phyloP scores from a whole-genome alignment of 1,140 invertebrate species.

The Metaphire vulgaris region DNA sequence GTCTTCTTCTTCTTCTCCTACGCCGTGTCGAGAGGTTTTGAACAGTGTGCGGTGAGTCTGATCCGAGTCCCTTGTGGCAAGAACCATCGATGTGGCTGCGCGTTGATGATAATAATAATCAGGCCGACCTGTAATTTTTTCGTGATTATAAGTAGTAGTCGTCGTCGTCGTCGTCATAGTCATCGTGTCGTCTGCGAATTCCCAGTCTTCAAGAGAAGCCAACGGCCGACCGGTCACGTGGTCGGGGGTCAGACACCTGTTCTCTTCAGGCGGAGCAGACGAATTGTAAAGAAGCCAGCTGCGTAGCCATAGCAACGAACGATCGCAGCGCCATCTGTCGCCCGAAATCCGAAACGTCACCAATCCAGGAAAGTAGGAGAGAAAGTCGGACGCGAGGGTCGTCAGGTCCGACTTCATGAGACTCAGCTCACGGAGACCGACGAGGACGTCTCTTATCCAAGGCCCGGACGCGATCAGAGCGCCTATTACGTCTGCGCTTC shows the following conservation, averaged over 20 bases:
- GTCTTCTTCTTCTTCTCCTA: no score
- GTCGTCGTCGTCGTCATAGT: no score
- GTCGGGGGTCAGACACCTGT: not conserved
- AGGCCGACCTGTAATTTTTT: no score
- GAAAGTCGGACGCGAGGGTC: slow-evolving; percentile 61
- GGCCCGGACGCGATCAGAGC: slow-evolving; percentile 58
- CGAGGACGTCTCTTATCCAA: slow-evolving; percentile 62
- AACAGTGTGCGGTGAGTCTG: no score
- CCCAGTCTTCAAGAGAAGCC: not conserved
- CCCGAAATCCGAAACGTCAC: slow-evolving; percentile 44
- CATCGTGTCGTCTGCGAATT: no score
- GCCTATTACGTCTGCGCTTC: slow-evolving; percentile 64
- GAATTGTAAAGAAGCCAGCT: slow-evolving; percentile 40
- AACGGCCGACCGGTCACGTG: not conserved
- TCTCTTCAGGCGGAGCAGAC: not conserved
- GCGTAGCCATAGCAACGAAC: slow-evolving; percentile 40
- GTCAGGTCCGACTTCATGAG: slow-evolving; percentile 59
- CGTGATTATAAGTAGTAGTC: no score
- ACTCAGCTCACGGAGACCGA: slow-evolving; percentile 58
- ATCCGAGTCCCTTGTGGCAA: no score
- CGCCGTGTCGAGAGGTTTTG: no score
- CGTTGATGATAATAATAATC: no score
- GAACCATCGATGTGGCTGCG: no score
- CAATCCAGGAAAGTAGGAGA: slow-evolving; percentile 64
- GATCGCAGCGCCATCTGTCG: slow-evolving; percentile 51